Evolutionary conservation across 2,888 invertebrate species (phyloP).

Genomic region (Uloborus plumipes): DNA sequence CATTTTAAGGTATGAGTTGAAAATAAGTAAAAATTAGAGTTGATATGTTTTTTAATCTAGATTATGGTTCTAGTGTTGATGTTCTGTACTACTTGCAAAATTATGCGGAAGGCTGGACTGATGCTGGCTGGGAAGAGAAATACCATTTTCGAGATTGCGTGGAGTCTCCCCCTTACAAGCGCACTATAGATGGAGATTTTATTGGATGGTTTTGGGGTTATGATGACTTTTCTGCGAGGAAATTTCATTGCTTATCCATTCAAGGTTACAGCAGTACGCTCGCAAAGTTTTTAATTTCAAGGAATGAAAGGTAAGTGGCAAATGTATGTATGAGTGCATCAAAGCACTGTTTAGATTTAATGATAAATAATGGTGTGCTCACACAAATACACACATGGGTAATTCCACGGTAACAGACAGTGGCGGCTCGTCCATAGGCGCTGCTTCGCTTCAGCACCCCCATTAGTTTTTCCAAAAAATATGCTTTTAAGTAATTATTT

Average conservation of each 20-base stretch:
- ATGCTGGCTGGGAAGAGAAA: constrained; percentile 86
- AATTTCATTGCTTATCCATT: constrained; percentile 83
- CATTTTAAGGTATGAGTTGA: too few species aligned
- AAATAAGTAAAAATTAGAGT: too few species aligned
- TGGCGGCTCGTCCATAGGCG: too few species aligned
- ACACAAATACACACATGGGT: too few species aligned
- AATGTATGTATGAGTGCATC: too few species aligned
- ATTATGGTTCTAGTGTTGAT: constrained; percentile 76
- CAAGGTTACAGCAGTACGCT: constrained; percentile 77
- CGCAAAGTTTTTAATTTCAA: constrained; percentile 74
- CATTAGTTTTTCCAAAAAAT: too few species aligned
- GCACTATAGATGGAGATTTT: constrained; percentile 70
- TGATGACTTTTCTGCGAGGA: constrained; percentile 77
- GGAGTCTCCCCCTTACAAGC: constrained; percentile 69
- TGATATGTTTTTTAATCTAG: constrained; percentile 16
- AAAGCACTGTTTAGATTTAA: too few species aligned
- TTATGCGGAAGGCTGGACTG: constrained; percentile 86
- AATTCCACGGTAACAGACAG: too few species aligned
- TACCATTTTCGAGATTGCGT: constrained; percentile 78
- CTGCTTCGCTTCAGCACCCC: too few species aligned
- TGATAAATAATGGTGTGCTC: too few species aligned
- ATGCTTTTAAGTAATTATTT: too few species aligned
- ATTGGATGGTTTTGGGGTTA: constrained; percentile 81
- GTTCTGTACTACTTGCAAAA: constrained; percentile 86
- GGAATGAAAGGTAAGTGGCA: constrained; percentile 72